These are phyloP conservation scores for Stegodyphus dumicola DNA, from an alignment of 1,140 invertebrate genomes.

Conservation along the genomic window DNA sequence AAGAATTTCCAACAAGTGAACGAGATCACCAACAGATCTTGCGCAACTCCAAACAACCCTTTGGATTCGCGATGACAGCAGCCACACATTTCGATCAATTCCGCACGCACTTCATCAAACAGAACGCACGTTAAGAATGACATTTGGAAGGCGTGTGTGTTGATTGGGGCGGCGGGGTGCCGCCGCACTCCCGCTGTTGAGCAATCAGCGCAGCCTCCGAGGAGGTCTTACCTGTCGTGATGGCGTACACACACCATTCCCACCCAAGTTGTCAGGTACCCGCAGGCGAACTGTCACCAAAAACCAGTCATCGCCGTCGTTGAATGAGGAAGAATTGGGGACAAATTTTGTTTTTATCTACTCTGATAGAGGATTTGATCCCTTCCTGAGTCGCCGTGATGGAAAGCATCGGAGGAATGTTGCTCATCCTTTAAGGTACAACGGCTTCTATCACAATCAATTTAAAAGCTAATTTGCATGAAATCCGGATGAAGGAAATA, in stretches of 20 bases:
- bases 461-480: too few relatives aligned
- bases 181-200: slow-evolving; percentile 1
- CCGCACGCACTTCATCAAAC: neutral
- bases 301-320: neutral
- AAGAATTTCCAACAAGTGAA: too few relatives aligned
- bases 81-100: neutral
- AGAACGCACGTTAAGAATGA: slow-evolving; percentile 6
- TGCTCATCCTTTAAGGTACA: too few relatives aligned
- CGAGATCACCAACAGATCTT: too few relatives aligned
- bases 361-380: neutral
- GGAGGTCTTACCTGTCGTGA: neutral
- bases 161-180: slow-evolving; percentile 11
- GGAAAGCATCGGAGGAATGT: too few relatives aligned
- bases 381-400: neutral
- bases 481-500: too few relatives aligned
- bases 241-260: neutral
- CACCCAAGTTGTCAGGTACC: slow-evolving; percentile 6
- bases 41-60: too few relatives aligned
- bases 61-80: neutral
- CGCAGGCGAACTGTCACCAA: slow-evolving; percentile 1
- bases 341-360: neutral
- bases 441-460: too few relatives aligned
- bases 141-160: slow-evolving; percentile 9
- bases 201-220: slow-evolving; percentile 1
- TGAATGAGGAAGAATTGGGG: neutral